These are phyloP conservation scores for Trichechus manatus DNA, from an alignment of 2,113 vertebrate species.

Conservation along the genomic window DNA sequence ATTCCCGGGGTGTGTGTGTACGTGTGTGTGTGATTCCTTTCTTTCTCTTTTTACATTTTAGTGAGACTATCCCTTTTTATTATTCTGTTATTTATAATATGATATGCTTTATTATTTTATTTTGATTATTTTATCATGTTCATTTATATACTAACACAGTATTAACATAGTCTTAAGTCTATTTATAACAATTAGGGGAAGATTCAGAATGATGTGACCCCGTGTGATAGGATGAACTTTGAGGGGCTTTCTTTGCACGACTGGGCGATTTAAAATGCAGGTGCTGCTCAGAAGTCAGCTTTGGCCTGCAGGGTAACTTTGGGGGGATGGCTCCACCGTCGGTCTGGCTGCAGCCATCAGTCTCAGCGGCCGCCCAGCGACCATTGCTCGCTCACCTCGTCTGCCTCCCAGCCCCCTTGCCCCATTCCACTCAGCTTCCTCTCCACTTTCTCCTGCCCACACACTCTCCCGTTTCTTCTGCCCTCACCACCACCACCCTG, in stretches of 20 bases:
- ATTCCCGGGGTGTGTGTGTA: accelerated
- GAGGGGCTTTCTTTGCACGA: neutral
- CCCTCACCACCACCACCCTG: neutral
- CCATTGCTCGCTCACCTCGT: no score
- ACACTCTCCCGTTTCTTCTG: neutral
- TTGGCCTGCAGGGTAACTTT: neutral
- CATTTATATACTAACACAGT: neutral
- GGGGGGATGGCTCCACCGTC: accelerated
- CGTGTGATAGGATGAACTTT: neutral
- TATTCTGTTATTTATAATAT: neutral
- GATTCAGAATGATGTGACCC: neutral
- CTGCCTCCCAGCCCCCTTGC: neutral
- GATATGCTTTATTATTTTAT: no score
- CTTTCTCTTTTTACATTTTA: neutral
- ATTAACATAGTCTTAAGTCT: neutral
- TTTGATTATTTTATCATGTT: no score
- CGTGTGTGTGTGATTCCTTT: accelerated
- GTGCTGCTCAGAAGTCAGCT: neutral
- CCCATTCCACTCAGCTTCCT: neutral
- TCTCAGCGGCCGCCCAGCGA: neutral
- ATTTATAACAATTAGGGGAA: neutral
- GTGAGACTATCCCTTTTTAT: neutral
- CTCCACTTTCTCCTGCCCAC: no score
- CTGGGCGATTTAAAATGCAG: neutral
- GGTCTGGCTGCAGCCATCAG: neutral